Conservation (phyloP, 2,888 invertebrate species). For the Microctonus brassicae region DNA sequence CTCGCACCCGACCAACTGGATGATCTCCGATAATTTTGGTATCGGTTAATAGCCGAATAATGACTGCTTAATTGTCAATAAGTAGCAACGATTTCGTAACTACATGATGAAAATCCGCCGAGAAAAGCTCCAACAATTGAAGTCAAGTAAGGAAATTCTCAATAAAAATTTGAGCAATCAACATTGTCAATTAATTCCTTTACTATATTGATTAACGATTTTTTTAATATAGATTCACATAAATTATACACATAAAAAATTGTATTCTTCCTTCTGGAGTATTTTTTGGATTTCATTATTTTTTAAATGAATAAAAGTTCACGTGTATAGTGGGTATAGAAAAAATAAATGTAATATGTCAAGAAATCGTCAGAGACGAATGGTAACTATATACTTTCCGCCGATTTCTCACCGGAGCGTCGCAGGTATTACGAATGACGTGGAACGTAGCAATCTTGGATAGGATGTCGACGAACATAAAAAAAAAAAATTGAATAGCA, state of each 20-base stretch:
- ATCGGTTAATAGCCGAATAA: conserved; percentile 47
- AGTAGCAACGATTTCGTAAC: background rate
- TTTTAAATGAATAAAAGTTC: background rate
- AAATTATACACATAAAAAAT: too few species aligned
- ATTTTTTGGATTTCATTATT: background rate
- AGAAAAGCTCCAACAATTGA: background rate
- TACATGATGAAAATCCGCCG: background rate
- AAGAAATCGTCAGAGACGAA: background rate
- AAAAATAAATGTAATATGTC: background rate
- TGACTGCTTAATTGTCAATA: conserved; percentile 42
- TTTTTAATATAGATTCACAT: too few species aligned
- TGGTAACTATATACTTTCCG: background rate
- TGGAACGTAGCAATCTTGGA: conserved; percentile 8
- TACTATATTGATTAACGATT: too few species aligned
- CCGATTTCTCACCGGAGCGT: conserved; percentile 16
- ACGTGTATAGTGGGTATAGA: too few species aligned
- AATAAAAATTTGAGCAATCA: background rate
- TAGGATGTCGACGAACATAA: background rate
- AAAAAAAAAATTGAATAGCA: too few species aligned
- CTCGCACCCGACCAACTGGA: conserved; percentile 35
- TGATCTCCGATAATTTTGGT: conserved; percentile 43
- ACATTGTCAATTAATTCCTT: too few species aligned
- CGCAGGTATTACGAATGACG: conserved; percentile 3
- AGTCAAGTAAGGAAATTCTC: background rate
- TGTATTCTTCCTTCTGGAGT: too few species aligned